Conservation (phyloP, 1,140 invertebrate genomes). For the Magallana ariakensis region DNA sequence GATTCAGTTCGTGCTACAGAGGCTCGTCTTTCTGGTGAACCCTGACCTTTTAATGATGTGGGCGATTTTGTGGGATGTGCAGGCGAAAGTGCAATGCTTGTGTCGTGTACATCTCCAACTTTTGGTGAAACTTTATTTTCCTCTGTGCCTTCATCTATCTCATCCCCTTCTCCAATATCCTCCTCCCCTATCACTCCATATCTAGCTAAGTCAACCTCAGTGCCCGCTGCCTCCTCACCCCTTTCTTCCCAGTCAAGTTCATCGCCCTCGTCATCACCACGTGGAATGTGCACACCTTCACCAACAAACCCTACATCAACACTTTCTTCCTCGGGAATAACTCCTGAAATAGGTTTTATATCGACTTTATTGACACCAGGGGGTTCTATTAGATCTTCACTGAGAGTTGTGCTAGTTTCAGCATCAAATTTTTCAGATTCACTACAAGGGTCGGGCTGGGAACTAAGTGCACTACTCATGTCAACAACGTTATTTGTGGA, state of each 20-base stretch:
- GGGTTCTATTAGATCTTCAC: slow-evolving; percentile 51
- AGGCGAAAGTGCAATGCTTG: background rate
- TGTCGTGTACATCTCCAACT: background rate
- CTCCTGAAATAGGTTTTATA: slow-evolving; percentile 51
- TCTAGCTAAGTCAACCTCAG: slow-evolving; percentile 30
- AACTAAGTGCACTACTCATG: slow-evolving; percentile 11
- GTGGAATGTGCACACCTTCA: slow-evolving; percentile 36
- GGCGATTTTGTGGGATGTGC: background rate
- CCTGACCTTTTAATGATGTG: background rate
- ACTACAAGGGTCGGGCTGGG: slow-evolving; percentile 25
- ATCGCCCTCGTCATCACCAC: slow-evolving; percentile 27
- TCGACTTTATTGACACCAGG: slow-evolving; percentile 39
- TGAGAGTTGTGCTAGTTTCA: slow-evolving; percentile 50
- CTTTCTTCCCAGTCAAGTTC: slow-evolving; percentile 32
- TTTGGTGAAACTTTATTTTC: slow-evolving; percentile 8
- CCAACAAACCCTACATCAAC: slow-evolving; percentile 29
- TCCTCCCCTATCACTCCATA: background rate
- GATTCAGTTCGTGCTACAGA: background rate
- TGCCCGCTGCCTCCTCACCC: slow-evolving; percentile 8
- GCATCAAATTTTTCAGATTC: slow-evolving; percentile 19
- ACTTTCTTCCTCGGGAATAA: slow-evolving; percentile 49
- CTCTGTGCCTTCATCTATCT: background rate
- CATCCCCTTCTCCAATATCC: slow-evolving; percentile 16
- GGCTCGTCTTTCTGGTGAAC: background rate
- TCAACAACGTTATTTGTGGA: background rate